Evolutionary conservation across 2,113 vertebrate genomes (phyloP).

Genomic region (Ivindomyrus marchei): DNA sequence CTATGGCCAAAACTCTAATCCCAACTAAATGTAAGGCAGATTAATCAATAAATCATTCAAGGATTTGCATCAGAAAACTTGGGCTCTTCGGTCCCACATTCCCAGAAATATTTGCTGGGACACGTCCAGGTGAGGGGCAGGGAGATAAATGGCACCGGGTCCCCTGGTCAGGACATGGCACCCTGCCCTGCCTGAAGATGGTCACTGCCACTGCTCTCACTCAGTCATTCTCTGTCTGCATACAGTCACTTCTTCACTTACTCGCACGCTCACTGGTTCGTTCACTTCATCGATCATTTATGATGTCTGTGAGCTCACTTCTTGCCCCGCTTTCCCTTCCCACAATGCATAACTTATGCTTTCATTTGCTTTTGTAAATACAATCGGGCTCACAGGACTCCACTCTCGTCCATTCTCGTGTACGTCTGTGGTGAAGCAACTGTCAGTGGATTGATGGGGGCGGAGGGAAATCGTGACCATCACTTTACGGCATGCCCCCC

Average conservation of each 20-base stretch:
- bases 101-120: neutral
- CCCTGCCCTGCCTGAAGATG: neutral
- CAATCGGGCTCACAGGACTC: neutral
- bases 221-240: neutral
- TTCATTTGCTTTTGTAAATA: neutral
- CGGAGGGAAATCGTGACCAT: neutral
- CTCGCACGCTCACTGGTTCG: neutral
- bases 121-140: neutral
- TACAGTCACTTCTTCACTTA: neutral
- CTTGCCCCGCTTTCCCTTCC: neutral
- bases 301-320: neutral
- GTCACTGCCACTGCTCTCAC: neutral
- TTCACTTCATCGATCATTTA: neutral
- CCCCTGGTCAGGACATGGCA: neutral
- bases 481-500: neutral
- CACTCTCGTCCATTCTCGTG: neutral
- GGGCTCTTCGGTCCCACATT: neutral
- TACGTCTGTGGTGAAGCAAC: neutral
- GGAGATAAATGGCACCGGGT: neutral
- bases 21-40: neutral
- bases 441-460: neutral
- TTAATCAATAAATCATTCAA: neutral
- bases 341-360: neutral
- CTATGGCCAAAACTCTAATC: neutral
- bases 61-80: neutral